These are phyloP conservation scores for Aleiodes alternator DNA, from an alignment of 2,888 invertebrate species.

Conservation along the genomic window DNA sequence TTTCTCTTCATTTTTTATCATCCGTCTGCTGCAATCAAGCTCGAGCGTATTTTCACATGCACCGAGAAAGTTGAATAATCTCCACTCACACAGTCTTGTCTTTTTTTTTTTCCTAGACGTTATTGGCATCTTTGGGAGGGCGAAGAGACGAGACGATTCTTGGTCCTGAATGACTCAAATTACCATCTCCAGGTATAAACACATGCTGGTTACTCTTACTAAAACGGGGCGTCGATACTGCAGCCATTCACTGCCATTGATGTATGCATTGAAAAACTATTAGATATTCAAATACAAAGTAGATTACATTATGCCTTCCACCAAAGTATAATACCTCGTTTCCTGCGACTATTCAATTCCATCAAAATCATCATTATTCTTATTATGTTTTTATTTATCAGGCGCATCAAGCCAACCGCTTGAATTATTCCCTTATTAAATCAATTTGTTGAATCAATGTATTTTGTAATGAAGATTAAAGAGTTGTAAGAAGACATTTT, in stretches of 20 bases:
- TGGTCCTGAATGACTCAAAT: slow-evolving; percentile 55
- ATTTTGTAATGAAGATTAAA: too few species aligned
- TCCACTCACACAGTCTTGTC: background rate
- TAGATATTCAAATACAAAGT: slow-evolving; percentile 70
- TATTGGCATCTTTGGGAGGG: slow-evolving; percentile 15
- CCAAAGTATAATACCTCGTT: slow-evolving; percentile 54
- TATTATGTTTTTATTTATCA: slow-evolving; percentile 64
- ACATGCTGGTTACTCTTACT: slow-evolving; percentile 12
- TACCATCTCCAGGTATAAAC: slow-evolving; percentile 62
- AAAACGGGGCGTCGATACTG: slow-evolving; percentile 53
- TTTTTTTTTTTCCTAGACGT: background rate
- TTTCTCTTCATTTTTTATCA: background rate
- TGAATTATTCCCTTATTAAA: too few species aligned
- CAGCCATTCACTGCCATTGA: slow-evolving; percentile 67
- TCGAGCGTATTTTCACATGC: background rate
- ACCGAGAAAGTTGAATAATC: background rate
- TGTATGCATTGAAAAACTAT: slow-evolving; percentile 72
- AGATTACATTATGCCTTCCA: slow-evolving; percentile 68
- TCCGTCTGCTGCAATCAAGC: background rate
- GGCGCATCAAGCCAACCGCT: background rate
- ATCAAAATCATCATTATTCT: slow-evolving; percentile 64
- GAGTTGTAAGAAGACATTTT: too few species aligned
- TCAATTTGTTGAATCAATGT: too few species aligned
- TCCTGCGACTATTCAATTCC: slow-evolving; percentile 52
- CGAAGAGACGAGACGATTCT: background rate